Evolutionary conservation across 2,113 vertebrate genomes (phyloP), one percentile per base, ranked within the genome.

Genomic region (Gambusia holbrooki): DNA sequence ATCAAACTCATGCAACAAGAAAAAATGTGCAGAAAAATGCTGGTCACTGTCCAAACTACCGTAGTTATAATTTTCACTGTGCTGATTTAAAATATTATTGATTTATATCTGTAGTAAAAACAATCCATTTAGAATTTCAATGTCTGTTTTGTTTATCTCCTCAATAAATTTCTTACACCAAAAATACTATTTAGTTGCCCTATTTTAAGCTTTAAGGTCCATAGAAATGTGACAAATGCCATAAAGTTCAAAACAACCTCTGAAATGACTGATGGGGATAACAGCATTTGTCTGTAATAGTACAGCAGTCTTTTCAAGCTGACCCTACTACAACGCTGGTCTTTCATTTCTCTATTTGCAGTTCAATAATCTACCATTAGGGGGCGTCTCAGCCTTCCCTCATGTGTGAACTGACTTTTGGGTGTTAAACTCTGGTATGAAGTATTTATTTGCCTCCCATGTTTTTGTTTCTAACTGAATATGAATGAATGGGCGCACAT

Each of bases 401-500:
- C 27, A 42, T 40, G 62, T 70, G 71, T 63, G 73, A 17, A 25
- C 62, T 12, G 65, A 69, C n/a, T 74, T n/a, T 28, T 69, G 35
- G 65, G 51, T 29, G 51, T 62, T 60, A 29, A 54, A 69, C 62
- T 0, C 45, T 27, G n/a, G 8, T 1, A 61, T 37, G 28, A 35
- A 73, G 68, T 74, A 75, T 79, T 37, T 82, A 68, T 80, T 68
- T 72, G 35, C 60, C 40, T 74, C 35, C 1, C 25, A 73, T 45
- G 54, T 69, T 29, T 72, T 35, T 62, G 28, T 80, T 72, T 79
- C 40, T 74, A 40, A n/a, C 62, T 70, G 75, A 87, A 69, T 80
- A 13, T 71, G 17, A 78, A 66, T n/a, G 29, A 71, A 75, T 69
- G n/a, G 71, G 29, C 33, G 15, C 82, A 77, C 69, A 68, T 77